Percentiles rank a stretch among this genome's conserved stretches.
phyloP scores from a whole-genome alignment of 2,113 vertebrate genomes.

The Cathartes aura region DNA sequence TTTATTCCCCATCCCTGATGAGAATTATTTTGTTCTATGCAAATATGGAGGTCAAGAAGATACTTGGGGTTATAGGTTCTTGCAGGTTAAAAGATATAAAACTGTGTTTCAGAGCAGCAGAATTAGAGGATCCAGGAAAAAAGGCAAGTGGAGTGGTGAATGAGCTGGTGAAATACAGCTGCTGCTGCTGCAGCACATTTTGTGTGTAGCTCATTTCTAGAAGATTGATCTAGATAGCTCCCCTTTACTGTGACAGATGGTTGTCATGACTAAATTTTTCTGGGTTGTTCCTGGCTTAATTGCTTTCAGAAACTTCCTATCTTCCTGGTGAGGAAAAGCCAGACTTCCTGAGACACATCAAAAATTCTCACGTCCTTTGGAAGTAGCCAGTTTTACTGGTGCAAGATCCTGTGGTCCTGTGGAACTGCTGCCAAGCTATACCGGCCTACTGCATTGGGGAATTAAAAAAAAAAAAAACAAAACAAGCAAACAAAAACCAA shows the following conservation, averaged over 20 bases:
- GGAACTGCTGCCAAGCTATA: background rate
- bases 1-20: background rate
- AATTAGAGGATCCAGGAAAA: background rate
- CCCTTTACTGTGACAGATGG: background rate
- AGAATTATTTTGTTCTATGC: background rate
- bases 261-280: background rate
- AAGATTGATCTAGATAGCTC: background rate
- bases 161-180: background rate
- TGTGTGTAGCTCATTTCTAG: background rate
- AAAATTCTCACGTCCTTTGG: background rate
- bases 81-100: background rate
- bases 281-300: background rate
- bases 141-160: background rate
- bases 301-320: background rate
- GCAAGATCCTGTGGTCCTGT: background rate
- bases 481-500: background rate
- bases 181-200: background rate
- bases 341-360: background rate
- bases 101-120: background rate
- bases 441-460: background rate
- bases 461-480: background rate
- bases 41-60: background rate
- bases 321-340: background rate
- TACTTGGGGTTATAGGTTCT: background rate
- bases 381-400: background rate